Base-by-base conservation (phyloP, 2,113 vertebrate species). In the Struthidea cinerea region DNA sequence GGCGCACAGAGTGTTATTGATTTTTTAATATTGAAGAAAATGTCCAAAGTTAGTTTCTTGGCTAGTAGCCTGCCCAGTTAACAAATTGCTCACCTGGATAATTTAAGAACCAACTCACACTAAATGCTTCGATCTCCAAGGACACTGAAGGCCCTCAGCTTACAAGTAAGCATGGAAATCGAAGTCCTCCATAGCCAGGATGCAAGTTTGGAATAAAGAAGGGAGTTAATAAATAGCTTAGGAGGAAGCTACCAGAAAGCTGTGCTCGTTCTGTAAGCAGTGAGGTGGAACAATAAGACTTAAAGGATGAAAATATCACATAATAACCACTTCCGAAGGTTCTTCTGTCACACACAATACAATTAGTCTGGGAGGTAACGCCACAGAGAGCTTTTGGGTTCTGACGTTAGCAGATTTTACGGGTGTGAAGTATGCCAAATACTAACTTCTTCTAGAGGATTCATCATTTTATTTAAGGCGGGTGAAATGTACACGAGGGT, bases 261-360 rank as follows among this genome's bases (percentile, higher is more conserved):
- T 87, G 37, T 52, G 75, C 71, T 97, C 41, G 7, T 91, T 96
- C 85, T 83, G 52, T 63, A 93, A 85, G 91, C 90, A 90, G 47
- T 47, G 84, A 96, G 76, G 80, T 89, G 89, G 28, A 93, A 77
- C 52, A 64, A 27, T 9, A 44, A 94, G 84, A 41, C 13, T 82
- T 84, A 96, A 88, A 56, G 26, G 56, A 94, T 86, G 67, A 97
- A 96, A 91, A 92, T 82, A 89, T 69, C 87, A 87, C 20, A 53
- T 57, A 90, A 95, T 86, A 63, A 94, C 61, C 78, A 46, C 42
- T 95, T 81, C 71, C 47, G 13, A 76, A 1, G 69, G 64, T 30
- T 91, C 96, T 96, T 84, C 76, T 68, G 50, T 59, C 11, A 39
- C 91, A 74, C 93, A 95, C 71, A 57, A 56, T 41, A 57, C 41